Percentiles rank a stretch among this genome's conserved stretches.
Conservation (phyloP, 2,113 vertebrate genomes). For the Papio anubis region DNA sequence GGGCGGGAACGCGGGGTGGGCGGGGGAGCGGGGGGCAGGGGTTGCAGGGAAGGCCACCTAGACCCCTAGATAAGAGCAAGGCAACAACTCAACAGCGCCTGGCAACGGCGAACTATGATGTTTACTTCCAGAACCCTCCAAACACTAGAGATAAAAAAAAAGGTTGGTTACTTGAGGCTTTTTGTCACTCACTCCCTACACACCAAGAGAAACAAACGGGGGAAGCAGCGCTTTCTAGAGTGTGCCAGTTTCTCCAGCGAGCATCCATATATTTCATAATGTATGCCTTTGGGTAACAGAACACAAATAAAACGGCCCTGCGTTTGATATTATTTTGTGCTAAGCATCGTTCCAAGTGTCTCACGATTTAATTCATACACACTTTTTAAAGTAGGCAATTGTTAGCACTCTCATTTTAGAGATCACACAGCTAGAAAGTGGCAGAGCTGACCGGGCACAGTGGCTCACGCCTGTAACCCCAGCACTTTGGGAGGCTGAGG, state of each 20-base stretch:
- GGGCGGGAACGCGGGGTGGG: too few species aligned
- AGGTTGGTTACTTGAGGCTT: neutral
- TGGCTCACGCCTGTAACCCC: too few species aligned
- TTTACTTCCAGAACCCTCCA: neutral
- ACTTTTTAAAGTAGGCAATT: neutral
- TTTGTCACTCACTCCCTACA: neutral
- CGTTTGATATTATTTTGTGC: neutral
- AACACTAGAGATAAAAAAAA: neutral
- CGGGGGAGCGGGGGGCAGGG: too few species aligned
- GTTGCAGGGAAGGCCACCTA: neutral
- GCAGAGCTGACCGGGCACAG: neutral
- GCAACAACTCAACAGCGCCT: neutral
- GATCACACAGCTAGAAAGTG: neutral
- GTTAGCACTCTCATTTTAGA: neutral
- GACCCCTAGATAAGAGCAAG: neutral
- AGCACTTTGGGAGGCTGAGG: too few species aligned
- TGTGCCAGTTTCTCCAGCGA: neutral
- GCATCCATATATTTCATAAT: neutral
- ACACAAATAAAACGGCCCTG: neutral
- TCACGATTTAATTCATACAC: neutral
- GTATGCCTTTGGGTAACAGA: neutral
- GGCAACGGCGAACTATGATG: neutral
- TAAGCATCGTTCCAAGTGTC: neutral
- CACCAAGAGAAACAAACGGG: neutral
- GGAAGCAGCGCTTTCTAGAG: neutral